phyloP scores from a whole-genome alignment of 1,140 invertebrate species.

The Hyphantria cunea region DNA sequence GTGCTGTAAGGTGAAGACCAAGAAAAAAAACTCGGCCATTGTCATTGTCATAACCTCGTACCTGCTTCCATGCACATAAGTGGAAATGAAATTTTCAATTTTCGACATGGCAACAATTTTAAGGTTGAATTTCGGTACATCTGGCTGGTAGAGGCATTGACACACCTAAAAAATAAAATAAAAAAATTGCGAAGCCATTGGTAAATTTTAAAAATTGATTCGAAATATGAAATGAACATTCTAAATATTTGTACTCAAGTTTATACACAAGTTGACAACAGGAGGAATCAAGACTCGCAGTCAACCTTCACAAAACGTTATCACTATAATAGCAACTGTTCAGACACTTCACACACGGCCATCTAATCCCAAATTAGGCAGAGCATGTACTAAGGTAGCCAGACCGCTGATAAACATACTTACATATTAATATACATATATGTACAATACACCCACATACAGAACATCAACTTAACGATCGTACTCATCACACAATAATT shows the following conservation, averaged over 20 bases:
- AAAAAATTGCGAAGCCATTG: neutral
- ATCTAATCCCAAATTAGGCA: neutral
- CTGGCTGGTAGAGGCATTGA: slow-evolving; percentile 18
- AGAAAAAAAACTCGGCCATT: slow-evolving; percentile 57
- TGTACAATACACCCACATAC: too few species aligned
- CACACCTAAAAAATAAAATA: neutral
- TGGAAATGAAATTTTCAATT: slow-evolving; percentile 28
- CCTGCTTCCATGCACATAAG: slow-evolving; percentile 15
- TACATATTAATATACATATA: too few species aligned
- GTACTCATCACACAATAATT: too few species aligned
- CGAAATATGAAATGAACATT: neutral
- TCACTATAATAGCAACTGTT: too few species aligned
- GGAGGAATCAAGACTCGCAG: too few species aligned
- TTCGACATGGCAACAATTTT: slow-evolving; percentile 14
- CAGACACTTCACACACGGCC: neutral
- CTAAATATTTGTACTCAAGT: neutral
- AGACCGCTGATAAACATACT: too few species aligned
- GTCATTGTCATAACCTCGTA: slow-evolving; percentile 46
- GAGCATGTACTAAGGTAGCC: neutral
- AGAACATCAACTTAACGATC: too few species aligned
- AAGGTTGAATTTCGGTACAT: slow-evolving; percentile 8
- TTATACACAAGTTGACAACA: too few species aligned
- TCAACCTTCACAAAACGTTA: too few species aligned
- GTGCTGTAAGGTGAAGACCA: slow-evolving; percentile 51
- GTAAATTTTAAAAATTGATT: neutral